phyloP scores from a whole-genome alignment of 1,140 invertebrate genomes.

The Penaeus indicus region DNA sequence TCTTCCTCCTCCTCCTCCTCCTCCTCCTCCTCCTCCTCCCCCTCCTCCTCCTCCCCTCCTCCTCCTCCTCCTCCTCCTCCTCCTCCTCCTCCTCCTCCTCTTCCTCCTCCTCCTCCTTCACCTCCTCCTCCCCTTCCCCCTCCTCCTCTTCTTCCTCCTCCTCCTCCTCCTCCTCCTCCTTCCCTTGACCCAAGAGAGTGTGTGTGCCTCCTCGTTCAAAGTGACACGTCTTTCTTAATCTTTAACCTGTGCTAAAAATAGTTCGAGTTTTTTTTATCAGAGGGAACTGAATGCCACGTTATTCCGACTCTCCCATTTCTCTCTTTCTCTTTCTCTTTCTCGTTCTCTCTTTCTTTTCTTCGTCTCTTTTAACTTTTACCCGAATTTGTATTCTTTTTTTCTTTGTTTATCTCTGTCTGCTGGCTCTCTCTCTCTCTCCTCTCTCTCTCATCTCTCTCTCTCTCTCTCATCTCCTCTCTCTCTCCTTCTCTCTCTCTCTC shows the following conservation, averaged over 20 bases:
- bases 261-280: neutral
- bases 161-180: conserved; percentile 9
- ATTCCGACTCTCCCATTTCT: too few species aligned
- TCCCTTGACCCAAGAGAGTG: too few species aligned
- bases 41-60: neutral
- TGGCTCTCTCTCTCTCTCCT: conserved; percentile 1
- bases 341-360: neutral
- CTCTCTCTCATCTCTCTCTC: neutral
- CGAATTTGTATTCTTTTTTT: neutral
- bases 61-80: conserved; percentile 2
- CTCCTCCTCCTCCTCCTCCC: neutral
- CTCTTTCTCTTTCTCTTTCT: conserved; percentile 12
- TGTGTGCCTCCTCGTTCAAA: too few species aligned
- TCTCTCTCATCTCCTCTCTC: too few species aligned
- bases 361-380: neutral
- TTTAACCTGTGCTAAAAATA: neutral
- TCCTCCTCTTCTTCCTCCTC: too few species aligned
- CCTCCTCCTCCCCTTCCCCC: conserved; percentile 8
- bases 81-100: conserved; percentile 1
- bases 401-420: neutral
- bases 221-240: neutral
- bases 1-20: neutral
- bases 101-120: too few species aligned
- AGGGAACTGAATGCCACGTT: neutral
- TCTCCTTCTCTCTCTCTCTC: conserved; percentile 1